Percentiles rank a stretch among this genome's conserved stretches.
Conservation (phyloP, 2,113 vertebrate species). For the Manacus vitellinus region DNA sequence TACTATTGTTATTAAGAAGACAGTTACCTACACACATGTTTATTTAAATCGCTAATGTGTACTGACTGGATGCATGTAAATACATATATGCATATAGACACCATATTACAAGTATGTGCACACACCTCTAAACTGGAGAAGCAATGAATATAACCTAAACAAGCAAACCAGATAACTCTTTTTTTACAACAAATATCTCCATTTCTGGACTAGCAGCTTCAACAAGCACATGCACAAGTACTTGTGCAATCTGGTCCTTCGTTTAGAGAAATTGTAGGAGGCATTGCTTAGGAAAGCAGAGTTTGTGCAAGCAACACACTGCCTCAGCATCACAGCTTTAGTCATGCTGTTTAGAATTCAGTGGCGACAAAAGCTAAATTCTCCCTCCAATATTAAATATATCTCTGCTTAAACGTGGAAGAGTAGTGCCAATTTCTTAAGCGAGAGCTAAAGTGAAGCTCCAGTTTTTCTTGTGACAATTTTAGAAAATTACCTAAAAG, state of each 20-base stretch:
- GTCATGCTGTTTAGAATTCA: slow-evolving; percentile 32
- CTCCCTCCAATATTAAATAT: slow-evolving; percentile 55
- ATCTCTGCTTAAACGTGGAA: slow-evolving; percentile 7
- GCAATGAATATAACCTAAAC: not conserved
- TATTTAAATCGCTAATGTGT: not conserved
- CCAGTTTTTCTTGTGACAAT: not conserved
- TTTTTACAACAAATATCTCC: not conserved
- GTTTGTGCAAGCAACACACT: slow-evolving; percentile 5
- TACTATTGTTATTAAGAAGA: not conserved
- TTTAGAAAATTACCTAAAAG: slow-evolving; percentile 28
- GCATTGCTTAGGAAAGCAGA: slow-evolving; percentile 21
- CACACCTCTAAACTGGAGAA: not conserved
- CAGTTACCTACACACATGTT: fast-evolving
- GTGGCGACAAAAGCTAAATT: slow-evolving; percentile 39
- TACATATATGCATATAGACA: not conserved
- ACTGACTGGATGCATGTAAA: not conserved
- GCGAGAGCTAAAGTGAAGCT: not conserved
- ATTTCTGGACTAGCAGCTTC: not conserved
- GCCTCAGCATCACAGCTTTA: slow-evolving; percentile 35
- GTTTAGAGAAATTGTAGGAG: not conserved
- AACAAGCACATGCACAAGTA: not conserved
- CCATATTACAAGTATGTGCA: too few species aligned
- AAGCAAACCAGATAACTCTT: not conserved
- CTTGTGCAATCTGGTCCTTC: not conserved
- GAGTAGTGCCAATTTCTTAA: not conserved